Conservation (phyloP, 35 echinoderm and acorn worm species). For the Stichopus chloronotus region DNA sequence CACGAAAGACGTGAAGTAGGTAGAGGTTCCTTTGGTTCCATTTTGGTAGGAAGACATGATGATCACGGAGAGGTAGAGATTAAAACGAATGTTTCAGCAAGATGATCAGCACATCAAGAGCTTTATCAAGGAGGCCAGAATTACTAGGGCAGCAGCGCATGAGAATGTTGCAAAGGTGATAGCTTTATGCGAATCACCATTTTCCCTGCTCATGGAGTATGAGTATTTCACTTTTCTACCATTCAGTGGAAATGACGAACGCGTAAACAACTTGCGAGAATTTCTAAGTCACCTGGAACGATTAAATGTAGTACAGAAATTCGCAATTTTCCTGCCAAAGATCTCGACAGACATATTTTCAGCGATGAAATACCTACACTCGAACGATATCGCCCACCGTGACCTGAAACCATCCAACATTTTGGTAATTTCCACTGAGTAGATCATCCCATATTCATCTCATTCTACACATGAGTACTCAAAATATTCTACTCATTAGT, state of each 20-base stretch:
- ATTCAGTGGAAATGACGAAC: not conserved
- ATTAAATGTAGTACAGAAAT: not conserved
- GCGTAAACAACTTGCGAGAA: not conserved
- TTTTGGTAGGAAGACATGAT: not conserved
- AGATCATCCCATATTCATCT: conserved; percentile 15
- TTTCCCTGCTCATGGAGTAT: conserved; percentile 16
- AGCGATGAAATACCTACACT: not conserved
- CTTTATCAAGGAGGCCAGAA: conserved; percentile 16
- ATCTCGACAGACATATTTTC: not conserved
- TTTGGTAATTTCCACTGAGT: not conserved
- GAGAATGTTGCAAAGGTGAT: not conserved
- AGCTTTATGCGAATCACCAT: not conserved
- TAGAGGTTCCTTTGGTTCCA: not conserved
- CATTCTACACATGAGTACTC: not conserved
- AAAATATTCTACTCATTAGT: not conserved
- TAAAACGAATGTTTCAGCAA: conserved; percentile 16
- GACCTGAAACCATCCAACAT: conserved; percentile 13
- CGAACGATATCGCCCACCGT: not conserved
- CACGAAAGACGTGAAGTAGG: not conserved
- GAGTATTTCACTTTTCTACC: conserved; percentile 9
- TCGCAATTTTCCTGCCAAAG: not conserved
- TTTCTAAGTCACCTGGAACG: not conserved
- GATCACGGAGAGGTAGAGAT: not conserved
- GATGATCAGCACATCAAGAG: not conserved
- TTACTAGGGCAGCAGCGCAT: not conserved